Percentiles rank a stretch among this genome's conserved stretches.
These are phyloP conservation scores for Parapsyche elsis DNA, from an alignment of 1,140 invertebrate genomes.

Conservation along the genomic window DNA sequence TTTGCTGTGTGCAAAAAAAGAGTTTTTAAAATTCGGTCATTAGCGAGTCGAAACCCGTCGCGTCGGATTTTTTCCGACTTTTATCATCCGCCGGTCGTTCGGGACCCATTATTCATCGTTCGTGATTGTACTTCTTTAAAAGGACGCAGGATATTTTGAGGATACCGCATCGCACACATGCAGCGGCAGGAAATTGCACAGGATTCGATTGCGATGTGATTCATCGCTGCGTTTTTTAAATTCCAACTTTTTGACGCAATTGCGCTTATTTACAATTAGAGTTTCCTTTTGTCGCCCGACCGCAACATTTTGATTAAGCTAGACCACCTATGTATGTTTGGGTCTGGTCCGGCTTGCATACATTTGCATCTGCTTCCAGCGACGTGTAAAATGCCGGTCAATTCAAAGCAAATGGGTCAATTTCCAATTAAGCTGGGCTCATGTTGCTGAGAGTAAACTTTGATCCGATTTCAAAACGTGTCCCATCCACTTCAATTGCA, in stretches of 20 bases:
- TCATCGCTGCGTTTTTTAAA: background rate
- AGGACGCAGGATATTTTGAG: conserved; percentile 8
- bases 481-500: background rate
- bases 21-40: background rate
- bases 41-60: background rate
- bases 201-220: background rate
- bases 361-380: background rate
- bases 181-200: conserved; percentile 21
- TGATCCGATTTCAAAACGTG: background rate
- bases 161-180: background rate
- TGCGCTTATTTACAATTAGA: background rate
- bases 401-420: conserved; percentile 26
- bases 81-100: background rate
- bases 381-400: background rate
- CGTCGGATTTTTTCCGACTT: conserved; percentile 3
- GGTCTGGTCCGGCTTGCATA: background rate
- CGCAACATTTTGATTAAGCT: background rate
- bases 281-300: background rate
- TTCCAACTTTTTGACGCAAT: background rate
- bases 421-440: background rate
- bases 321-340: background rate
- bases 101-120: background rate
- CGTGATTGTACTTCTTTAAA: background rate
- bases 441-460: background rate
- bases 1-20: too few species aligned